Evolutionary conservation across 2,113 vertebrate species (phyloP), one percentile per base, ranked within the genome.

Genomic region (Canis aureus): DNA sequence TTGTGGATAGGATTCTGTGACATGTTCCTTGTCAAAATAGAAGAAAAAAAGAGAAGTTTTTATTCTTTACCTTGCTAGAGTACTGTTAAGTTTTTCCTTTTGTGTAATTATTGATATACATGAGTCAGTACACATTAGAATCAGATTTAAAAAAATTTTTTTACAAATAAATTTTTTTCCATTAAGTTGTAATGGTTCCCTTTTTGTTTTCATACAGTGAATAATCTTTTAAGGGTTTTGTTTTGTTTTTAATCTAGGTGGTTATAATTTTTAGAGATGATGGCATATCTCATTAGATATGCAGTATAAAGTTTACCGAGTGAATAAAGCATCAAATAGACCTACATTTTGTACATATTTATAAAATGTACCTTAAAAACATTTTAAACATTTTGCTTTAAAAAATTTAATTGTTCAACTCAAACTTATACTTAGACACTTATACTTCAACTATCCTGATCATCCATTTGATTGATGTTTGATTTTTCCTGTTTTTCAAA

Each of bases 101-200:
- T 83, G 51, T 93, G 78, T 95, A 90, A 89, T 85, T 95, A 93
- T 38, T 96, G 43, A 92, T 92, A 92, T 73, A 80, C 13, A 8
- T 85, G 64, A 92, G 22, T 91, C 23, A 69, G 73, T 69, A 89
- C 22, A 85, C 32, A 64, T 95, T 90, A 93, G 73, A 93, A 89
- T 60, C 59, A 83, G 62, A 91, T 93, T 96, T 74, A 53, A 96
- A 96, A 91, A n/a, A 27, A 0, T 1, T 11, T 87, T 91, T 67
- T 82, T 71, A 32, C 81, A 94, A 96, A 35, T 35, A 35, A 35
- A 97, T 8, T 59, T 23, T 94, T 96, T 96, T 92, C 53, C 78
- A 81, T 95, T 96, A 95, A 66, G 73, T 95, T 96, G 17, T 74
- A 95, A 66, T 91, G 73, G 57, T 95, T 96, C 64, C 64, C 27